Conservation (phyloP, 2,888 invertebrate species). For the Octonoba sinensis region DNA sequence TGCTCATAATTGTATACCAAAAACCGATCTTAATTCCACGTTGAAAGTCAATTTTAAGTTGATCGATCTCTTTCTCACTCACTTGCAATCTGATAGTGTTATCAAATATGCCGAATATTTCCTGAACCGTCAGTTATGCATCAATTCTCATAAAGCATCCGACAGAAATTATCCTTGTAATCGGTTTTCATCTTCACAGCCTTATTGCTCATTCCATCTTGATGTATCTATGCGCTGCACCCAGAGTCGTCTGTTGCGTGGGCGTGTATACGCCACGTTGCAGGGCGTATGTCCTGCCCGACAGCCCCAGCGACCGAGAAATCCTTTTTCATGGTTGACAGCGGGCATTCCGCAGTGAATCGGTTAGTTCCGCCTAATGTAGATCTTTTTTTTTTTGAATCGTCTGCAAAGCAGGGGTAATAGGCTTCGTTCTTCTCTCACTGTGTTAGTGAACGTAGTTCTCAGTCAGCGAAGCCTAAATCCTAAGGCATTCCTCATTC, state of each 20-base stretch:
- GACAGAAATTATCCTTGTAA: too few relatives aligned
- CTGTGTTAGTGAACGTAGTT: conserved; percentile 47
- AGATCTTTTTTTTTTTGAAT: conserved; percentile 10
- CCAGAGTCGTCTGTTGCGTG: not conserved
- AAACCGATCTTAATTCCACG: too few relatives aligned
- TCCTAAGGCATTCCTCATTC: conserved; percentile 51
- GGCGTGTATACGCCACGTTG: too few relatives aligned
- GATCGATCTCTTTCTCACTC: too few relatives aligned
- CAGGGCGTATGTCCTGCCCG: conserved; percentile 23
- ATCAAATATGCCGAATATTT: too few relatives aligned
- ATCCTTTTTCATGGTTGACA: conserved; percentile 23
- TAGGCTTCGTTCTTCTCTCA: not conserved
- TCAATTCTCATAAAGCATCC: too few relatives aligned
- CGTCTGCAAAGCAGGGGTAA: too few relatives aligned
- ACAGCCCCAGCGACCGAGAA: conserved; percentile 48
- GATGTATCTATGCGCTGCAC: not conserved
- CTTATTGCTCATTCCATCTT: not conserved
- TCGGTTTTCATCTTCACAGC: too few relatives aligned
- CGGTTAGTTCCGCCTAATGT: conserved; percentile 43
- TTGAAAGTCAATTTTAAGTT: too few relatives aligned
- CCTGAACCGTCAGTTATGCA: too few relatives aligned
- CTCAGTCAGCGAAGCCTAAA: conserved; percentile 58
- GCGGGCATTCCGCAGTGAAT: conserved; percentile 15
- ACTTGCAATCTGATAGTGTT: too few relatives aligned
- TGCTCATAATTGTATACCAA: too few relatives aligned